A percentile compares a stretch with the other conserved stretches of the same genome.
Evolutionary conservation across 2,113 vertebrate genomes (phyloP).

Genomic region (Hyaena hyaena): DNA sequence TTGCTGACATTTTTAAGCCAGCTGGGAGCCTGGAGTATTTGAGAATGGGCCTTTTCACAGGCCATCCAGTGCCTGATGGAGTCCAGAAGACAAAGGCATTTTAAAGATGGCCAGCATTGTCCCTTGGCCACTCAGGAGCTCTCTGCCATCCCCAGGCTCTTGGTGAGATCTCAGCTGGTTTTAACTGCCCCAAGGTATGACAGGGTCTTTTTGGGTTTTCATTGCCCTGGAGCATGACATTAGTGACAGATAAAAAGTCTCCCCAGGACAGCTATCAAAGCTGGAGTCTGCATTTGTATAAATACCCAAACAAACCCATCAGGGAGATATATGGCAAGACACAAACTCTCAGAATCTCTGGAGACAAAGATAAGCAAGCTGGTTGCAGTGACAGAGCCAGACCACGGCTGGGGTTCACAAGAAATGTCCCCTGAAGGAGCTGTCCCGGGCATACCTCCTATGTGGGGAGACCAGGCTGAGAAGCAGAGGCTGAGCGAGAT

Average conservation of each 20-base stretch:
- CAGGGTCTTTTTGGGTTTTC: neutral
- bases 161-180: neutral
- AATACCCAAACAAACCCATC: constrained; percentile 26
- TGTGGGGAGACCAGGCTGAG: neutral
- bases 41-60: neutral
- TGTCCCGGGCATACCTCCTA: no score
- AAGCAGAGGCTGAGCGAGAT: neutral
- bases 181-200: neutral
- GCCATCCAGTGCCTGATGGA: neutral
- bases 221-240: neutral
- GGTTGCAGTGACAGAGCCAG: neutral
- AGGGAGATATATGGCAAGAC: neutral
- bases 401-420: accelerated
- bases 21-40: constrained; percentile 28
- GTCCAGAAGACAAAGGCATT: neutral
- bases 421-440: neutral
- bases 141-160: neutral
- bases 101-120: neutral
- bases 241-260: neutral
- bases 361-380: constrained; percentile 38
- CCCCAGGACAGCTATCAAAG: neutral
- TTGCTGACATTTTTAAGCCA: constrained; percentile 47
- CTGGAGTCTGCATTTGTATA: neutral
- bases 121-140: neutral
- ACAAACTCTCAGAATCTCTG: neutral